Base-by-base conservation (phyloP, 2,888 invertebrate genomes). In the Electrophaes corylata region DNA sequence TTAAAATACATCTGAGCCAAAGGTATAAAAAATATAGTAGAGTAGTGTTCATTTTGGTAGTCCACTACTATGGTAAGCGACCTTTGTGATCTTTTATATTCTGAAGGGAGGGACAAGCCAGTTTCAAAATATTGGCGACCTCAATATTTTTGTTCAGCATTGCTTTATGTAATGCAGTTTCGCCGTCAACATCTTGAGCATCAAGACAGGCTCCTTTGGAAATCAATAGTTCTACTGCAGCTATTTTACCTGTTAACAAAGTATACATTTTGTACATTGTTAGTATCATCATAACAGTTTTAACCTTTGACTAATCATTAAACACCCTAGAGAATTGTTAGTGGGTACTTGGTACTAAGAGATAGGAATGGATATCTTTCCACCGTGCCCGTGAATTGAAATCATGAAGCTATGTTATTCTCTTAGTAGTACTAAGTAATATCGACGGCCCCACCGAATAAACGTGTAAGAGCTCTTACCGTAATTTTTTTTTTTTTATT, bases 161-260 rank as follows among this genome's bases (percentile, higher is more conserved):
- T 16, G 96, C 96, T 81, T 97, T 94, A 82, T 98, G 97, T 18
- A 98, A 90, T 19, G 95, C 94, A 29, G 95, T 96, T 81, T 95
- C 95, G 0, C 96, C 96, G 88, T 98, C 97, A 47, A 92, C 91
- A 82, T 98, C 98, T 81, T 93, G 92, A 19, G 94, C 72, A 63
- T 90, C 81, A 3, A 93, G 77, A 79, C 94, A 88, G 5, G 96
- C 96, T 63, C 94, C 93, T 54, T 88, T 86, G 16, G 92, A 79
- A 20, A 96, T 81, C 47, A 98, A 87, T 45, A 95, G 87, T 67
- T 94, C 86, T 0, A 96, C 94, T 64, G 96, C 92, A 44, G 93
- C 86, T 39, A 84, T 63, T 81, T 96, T 94, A 49, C 95, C 95
- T 94, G 78, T 65, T 87, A 86, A 62, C 43, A 57, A 64, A 33